These are phyloP conservation scores for Scalopus aquaticus DNA, from an alignment of 2,113 vertebrate species.

Conservation along the genomic window DNA sequence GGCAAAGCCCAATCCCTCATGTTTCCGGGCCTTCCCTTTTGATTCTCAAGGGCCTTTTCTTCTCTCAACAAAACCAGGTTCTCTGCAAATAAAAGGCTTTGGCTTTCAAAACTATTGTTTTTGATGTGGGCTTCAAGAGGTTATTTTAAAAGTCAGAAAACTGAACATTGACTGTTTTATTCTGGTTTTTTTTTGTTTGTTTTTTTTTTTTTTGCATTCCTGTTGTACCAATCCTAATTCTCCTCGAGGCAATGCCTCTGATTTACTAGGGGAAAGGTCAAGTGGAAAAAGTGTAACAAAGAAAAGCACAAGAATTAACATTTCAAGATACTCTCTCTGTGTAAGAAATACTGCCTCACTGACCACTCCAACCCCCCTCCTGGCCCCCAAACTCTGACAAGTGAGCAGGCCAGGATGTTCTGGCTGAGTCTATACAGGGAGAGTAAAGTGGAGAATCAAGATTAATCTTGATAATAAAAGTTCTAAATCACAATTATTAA, in stretches of 20 bases:
- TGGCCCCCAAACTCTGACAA: not conserved
- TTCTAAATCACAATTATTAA: constrained; percentile 50
- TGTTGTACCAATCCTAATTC: constrained; percentile 62
- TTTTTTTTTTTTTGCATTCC: constrained; percentile 61
- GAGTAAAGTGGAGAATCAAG: not conserved
- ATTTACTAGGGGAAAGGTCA: constrained; percentile 78
- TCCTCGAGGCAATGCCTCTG: constrained; percentile 53
- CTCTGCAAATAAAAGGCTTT: constrained; percentile 71
- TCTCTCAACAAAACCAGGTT: constrained; percentile 64
- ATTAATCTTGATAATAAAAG: constrained; percentile 26
- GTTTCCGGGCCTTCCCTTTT: constrained; percentile 59
- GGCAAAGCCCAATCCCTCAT: not conserved
- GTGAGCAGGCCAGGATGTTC: not conserved
- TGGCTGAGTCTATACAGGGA: not conserved
- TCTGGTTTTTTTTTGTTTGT: constrained; percentile 57
- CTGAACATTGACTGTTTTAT: constrained; percentile 61
- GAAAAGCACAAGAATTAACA: constrained; percentile 61
- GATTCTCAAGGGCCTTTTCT: constrained; percentile 75
- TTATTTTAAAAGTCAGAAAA: constrained; percentile 72
- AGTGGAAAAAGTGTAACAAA: constrained; percentile 61
- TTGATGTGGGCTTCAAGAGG: constrained; percentile 74
- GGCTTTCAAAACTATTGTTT: constrained; percentile 74
- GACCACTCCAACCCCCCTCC: not conserved
- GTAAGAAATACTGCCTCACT: constrained; percentile 7
- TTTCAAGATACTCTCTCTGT: constrained; percentile 49